Evolutionary conservation across 2,797 vertebrate genomes (phyloP).

Genomic region (Cossypha niveicapilla): DNA sequence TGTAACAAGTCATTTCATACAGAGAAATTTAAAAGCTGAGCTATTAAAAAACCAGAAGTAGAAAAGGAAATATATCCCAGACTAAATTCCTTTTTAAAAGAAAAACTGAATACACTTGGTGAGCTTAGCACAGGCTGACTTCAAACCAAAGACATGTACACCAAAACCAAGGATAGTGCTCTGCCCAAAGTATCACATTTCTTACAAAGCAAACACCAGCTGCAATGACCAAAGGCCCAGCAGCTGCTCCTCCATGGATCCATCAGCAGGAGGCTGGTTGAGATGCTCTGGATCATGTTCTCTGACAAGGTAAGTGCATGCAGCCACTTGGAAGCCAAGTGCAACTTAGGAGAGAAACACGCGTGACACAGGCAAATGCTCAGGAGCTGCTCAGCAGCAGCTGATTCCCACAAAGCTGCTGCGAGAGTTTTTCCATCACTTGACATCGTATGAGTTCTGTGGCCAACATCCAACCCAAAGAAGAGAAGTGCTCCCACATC

Average conservation of each 20-base stretch:
- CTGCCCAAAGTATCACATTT: neutral
- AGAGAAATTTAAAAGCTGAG: neutral
- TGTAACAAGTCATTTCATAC: neutral
- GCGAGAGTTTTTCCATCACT: conserved; percentile 7
- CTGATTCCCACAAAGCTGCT: neutral
- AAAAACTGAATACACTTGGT: neutral
- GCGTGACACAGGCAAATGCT: fast-evolving
- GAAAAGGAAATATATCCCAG: neutral
- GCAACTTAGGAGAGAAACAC: neutral
- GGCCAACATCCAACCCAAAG: neutral
- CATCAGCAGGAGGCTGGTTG: fast-evolving
- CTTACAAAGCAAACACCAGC: neutral
- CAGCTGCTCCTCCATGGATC: neutral
- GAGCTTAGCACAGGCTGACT: neutral
- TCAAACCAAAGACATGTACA: neutral
- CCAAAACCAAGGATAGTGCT: neutral
- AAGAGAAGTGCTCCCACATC: neutral
- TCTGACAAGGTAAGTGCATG: fast-evolving
- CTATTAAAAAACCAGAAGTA: neutral
- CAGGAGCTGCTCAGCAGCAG: neutral
- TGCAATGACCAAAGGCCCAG: neutral
- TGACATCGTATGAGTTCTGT: conserved; percentile 9
- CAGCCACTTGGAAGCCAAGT: neutral
- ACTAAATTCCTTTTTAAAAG: neutral
- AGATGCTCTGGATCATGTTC: fast-evolving